phyloP scores from a whole-genome alignment of 2,888 invertebrate species.

The Temnothorax ravouxi region DNA sequence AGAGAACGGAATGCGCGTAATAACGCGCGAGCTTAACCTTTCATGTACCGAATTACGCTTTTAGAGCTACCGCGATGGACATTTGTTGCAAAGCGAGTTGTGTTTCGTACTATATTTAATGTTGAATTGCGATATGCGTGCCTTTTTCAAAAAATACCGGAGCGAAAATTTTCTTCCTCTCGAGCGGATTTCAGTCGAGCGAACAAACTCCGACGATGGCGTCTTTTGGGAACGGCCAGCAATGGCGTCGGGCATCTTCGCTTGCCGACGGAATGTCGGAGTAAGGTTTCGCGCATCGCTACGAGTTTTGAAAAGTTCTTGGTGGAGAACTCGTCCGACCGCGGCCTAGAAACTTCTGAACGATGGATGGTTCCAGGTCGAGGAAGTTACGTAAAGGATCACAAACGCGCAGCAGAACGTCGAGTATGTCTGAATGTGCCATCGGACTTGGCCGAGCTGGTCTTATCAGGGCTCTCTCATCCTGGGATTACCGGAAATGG shows the following conservation, averaged over 20 bases:
- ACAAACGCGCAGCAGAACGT: conserved; percentile 48
- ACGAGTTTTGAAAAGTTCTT: conserved; percentile 73
- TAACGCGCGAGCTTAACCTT: conserved; percentile 39
- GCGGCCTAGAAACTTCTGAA: conserved; percentile 72
- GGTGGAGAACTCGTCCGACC: conserved; percentile 69
- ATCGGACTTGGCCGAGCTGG: conserved; percentile 36
- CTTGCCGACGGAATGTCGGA: conserved; percentile 58
- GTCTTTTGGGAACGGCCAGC: conserved; percentile 64
- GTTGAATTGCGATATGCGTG: conserved; percentile 25
- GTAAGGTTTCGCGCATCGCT: conserved; percentile 71
- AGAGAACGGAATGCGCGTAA: conserved; percentile 32
- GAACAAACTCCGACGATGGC: conserved; percentile 65
- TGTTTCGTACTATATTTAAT: neutral
- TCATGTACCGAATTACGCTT: neutral
- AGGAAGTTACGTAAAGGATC: conserved; percentile 73
- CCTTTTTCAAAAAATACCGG: conserved; percentile 61
- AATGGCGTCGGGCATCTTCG: conserved; percentile 50
- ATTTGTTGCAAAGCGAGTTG: conserved; percentile 5
- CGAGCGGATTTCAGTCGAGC: conserved; percentile 53
- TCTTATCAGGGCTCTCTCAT: conserved; percentile 51
- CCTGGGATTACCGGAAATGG: conserved; percentile 51
- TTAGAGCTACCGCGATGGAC: neutral
- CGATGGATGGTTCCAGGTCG: conserved; percentile 73
- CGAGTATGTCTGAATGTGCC: conserved; percentile 65
- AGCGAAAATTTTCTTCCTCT: conserved; percentile 59